Base-by-base conservation (phyloP, 2,113 vertebrate genomes). In the Phalacrocorax aristotelis region DNA sequence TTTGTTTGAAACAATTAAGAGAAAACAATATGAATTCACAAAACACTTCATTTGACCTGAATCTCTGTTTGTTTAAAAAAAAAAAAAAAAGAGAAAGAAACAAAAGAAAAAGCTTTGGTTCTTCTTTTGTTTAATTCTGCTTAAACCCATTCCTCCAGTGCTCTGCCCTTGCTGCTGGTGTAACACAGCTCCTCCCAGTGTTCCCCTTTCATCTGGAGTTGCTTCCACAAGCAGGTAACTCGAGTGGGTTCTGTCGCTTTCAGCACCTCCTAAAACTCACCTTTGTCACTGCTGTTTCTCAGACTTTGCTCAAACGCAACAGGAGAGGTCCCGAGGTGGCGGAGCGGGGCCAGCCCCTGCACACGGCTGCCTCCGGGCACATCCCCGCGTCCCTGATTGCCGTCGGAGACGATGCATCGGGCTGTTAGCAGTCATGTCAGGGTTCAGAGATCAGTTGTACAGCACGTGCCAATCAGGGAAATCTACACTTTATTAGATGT, bases 401-500 rank as follows among this genome's bases (percentile, higher is more conserved):
- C 2, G 5, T 22, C 62, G 68, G 98, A 97, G 98, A 96, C 68
- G 95, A 95, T 97, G 98, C 81, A 70, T 90, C 15, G 80, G 94
- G 95, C 94, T 32, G 81, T 98, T 98, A 98, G 93, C 97, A 76
- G 90, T 97, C 97, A 92, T 95, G 98, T 97, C 97, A 98, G 97
- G 95, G 88, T 96, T 97, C 97, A 98, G 98, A 97, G 97, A 96
- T 98, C 61, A 97, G 93, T 95, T 97, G 95, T 94, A 90, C 10
- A 65, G 92, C 96, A 97, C 92, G 86, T 96, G 96, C 93, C 97
- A 96, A 96, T 97, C 46, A 92, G 98, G 97, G 97, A 98, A 98
- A 98, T 97, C 97, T 97, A 96, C 97, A 91, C 98, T 96, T 98
- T 95, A 98, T 98, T 98, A 98, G 98, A 98, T 36, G 76, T 74